Evolutionary conservation across 1,140 invertebrate species (phyloP).

Genomic region (Eurosta solidaginis): DNA sequence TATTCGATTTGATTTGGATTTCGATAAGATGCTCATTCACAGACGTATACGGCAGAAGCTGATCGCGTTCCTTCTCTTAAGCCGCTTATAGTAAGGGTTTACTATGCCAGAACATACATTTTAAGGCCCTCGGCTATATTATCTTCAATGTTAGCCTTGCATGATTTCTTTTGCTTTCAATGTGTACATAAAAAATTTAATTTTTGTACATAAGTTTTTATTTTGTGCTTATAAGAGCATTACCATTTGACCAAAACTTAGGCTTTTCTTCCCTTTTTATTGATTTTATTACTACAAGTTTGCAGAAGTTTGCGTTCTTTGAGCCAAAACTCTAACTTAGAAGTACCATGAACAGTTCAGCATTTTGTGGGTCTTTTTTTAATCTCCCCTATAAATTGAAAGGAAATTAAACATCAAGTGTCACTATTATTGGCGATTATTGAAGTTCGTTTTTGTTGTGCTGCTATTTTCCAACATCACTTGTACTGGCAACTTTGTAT

Average conservation of each 20-base stretch:
- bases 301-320: no score
- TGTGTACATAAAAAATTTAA: neutral
- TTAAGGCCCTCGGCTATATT: neutral
- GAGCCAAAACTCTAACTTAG: no score
- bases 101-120: neutral
- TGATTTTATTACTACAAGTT: no score
- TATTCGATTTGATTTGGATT: no score
- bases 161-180: neutral
- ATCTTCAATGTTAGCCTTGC: neutral
- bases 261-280: no score
- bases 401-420: constrained; percentile 55
- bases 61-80: no score
- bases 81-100: neutral
- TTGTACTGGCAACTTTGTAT: neutral
- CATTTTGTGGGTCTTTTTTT: neutral
- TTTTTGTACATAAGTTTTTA: neutral
- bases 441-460: constrained; percentile 26
- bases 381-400: constrained; percentile 50
- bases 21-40: no score
- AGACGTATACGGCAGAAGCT: no score
- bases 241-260: neutral
- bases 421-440: neutral
- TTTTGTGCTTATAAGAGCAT: constrained; percentile 3
- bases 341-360: no score
- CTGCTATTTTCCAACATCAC: neutral